phyloP scores from a whole-genome alignment of 2,113 vertebrate genomes.

The Colistium nudipinnis region DNA sequence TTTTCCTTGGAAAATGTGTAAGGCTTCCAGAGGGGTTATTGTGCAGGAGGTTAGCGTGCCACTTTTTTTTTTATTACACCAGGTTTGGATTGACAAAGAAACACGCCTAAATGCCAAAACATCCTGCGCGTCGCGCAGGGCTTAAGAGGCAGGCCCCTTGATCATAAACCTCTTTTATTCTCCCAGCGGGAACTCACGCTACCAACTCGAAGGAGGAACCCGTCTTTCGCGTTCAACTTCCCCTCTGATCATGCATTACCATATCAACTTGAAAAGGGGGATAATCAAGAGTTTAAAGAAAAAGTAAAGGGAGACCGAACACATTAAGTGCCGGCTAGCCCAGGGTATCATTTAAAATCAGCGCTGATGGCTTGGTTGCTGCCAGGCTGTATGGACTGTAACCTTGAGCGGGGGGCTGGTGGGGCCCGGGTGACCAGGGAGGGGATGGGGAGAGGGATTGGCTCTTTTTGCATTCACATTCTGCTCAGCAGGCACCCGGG shows the following conservation, averaged over 20 bases:
- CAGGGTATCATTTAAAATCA: slow-evolving; percentile 74
- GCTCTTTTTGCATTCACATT: slow-evolving; percentile 76
- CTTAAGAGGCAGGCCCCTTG: slow-evolving; percentile 61
- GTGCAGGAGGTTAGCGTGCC: slow-evolving; percentile 35
- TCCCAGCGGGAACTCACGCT: slow-evolving; percentile 58
- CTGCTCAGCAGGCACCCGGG: slow-evolving; percentile 76
- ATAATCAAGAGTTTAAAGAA: slow-evolving; percentile 69
- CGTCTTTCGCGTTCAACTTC: slow-evolving; percentile 49
- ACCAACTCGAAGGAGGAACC: slow-evolving; percentile 59
- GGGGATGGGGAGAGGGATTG: slow-evolving; percentile 62
- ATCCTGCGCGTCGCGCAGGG: slow-evolving; percentile 36
- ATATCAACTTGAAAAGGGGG: slow-evolving; percentile 54
- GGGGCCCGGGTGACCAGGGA: slow-evolving; percentile 73
- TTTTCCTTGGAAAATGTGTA: slow-evolving; percentile 23
- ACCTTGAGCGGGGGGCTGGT: slow-evolving; percentile 79
- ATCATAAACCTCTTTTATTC: slow-evolving; percentile 65
- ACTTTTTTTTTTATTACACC: slow-evolving; percentile 46
- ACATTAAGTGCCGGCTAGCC: slow-evolving; percentile 61
- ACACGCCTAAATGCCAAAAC: slow-evolving; percentile 31
- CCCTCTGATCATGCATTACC: slow-evolving; percentile 65
- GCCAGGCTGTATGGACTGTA: slow-evolving; percentile 63
- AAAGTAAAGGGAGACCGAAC: slow-evolving; percentile 50
- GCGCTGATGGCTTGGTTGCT: slow-evolving; percentile 72
- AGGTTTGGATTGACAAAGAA: slow-evolving; percentile 22
- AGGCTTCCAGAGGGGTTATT: slow-evolving; percentile 18